Percentiles rank a stretch among this genome's conserved stretches.
Evolutionary conservation across 2,113 vertebrate species (phyloP).

Genomic region (Anolis carolinensis): DNA sequence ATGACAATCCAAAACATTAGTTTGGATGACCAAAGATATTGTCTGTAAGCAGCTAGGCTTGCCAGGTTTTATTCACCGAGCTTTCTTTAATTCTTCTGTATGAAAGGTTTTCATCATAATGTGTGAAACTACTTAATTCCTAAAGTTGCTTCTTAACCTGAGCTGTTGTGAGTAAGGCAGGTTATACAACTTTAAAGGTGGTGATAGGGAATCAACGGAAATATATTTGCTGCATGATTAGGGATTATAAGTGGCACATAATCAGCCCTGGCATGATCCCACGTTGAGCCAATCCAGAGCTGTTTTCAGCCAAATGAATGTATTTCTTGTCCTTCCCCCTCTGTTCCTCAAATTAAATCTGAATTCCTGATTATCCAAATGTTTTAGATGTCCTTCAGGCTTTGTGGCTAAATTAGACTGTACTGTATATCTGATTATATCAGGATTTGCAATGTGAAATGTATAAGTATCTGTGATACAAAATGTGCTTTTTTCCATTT

Average conservation of each 20-base stretch:
- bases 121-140: neutral
- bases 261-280: neutral
- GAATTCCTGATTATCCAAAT: constrained; percentile 43
- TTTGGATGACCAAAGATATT: neutral
- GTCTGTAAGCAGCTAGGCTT: neutral
- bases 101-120: neutral
- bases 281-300: constrained; percentile 5
- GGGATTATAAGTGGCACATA: constrained; percentile 13
- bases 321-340: constrained; percentile 23
- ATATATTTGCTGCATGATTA: constrained; percentile 13
- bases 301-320: constrained; percentile 12
- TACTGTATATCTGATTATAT: constrained; percentile 13
- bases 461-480: constrained; percentile 22
- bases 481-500: constrained; percentile 7
- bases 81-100: neutral
- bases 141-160: neutral
- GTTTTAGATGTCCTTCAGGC: constrained; percentile 40
- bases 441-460: constrained; percentile 39
- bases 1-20: no score
- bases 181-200: neutral
- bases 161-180: neutral
- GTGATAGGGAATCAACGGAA: neutral
- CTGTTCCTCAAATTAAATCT: constrained; percentile 43
- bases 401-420: constrained; percentile 39
- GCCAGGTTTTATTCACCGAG: neutral